Evolutionary conservation across 2,797 vertebrate species (phyloP).

Genomic region (Carcharodon carcharias): DNA sequence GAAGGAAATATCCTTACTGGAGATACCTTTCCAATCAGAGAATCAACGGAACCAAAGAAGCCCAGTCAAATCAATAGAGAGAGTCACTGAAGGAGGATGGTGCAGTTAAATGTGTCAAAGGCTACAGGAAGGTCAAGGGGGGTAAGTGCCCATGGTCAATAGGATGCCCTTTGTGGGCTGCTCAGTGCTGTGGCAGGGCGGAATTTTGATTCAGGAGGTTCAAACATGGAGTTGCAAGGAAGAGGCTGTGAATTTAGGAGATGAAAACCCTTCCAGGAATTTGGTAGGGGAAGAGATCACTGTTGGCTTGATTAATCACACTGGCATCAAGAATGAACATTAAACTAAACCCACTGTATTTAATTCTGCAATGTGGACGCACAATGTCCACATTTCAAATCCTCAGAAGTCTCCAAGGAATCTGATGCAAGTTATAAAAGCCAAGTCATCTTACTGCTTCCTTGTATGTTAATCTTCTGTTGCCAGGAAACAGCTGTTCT

Average conservation of each 20-base stretch:
- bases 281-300: not conserved
- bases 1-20: no score
- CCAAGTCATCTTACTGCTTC: not conserved
- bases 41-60: no score
- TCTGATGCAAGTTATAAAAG: not conserved
- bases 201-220: not conserved
- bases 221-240: no score
- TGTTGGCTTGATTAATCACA: not conserved
- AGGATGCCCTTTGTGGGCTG: no score
- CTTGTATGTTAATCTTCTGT: not conserved
- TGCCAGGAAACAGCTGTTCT: not conserved
- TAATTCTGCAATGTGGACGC: not conserved
- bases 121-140: no score
- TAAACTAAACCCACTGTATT: not conserved
- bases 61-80: no score
- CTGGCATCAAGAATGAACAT: not conserved
- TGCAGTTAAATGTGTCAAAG: no score
- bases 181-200: not conserved
- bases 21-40: no score
- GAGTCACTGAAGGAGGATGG: no score
- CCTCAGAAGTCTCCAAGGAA: not conserved
- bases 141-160: no score
- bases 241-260: no score
- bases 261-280: not conserved
- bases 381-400: not conserved